phyloP scores from a whole-genome alignment of 1,140 invertebrate species.

The Mamestra configurata region DNA sequence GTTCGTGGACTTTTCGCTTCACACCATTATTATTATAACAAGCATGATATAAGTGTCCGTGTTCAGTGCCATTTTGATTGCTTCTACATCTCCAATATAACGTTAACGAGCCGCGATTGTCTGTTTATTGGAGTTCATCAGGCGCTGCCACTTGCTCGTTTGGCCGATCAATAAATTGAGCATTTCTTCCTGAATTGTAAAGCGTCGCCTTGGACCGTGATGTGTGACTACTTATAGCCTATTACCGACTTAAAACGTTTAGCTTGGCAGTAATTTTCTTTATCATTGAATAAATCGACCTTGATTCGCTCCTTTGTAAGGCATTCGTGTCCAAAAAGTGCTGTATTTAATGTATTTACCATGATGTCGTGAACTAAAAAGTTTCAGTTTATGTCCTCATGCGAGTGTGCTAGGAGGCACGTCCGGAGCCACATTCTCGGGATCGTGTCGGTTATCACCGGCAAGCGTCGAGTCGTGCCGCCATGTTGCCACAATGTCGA shows the following conservation, averaged over 20 bases:
- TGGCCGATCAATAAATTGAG: slow-evolving; percentile 15
- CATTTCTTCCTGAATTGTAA: slow-evolving; percentile 31
- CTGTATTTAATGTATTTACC: background rate
- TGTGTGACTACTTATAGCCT: background rate
- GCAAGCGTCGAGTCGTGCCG: background rate
- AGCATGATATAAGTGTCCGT: slow-evolving; percentile 2
- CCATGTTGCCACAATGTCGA: background rate
- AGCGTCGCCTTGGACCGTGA: background rate
- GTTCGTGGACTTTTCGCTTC: slow-evolving; percentile 3
- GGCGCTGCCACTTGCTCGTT: slow-evolving; percentile 22
- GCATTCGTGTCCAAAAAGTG: background rate
- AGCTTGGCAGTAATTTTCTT: background rate
- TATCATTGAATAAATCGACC: background rate
- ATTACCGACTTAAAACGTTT: slow-evolving; percentile 10
- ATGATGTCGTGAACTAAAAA: background rate
- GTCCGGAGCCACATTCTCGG: background rate
- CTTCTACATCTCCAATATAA: slow-evolving; percentile 35
- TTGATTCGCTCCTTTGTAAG: background rate
- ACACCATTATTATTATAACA: slow-evolving; percentile 11
- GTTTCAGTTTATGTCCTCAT: background rate
- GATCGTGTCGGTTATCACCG: background rate
- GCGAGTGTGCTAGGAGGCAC: background rate
- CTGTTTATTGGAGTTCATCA: slow-evolving; percentile 46
- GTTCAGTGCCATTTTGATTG: slow-evolving; percentile 35
- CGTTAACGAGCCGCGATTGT: slow-evolving; percentile 48